phyloP scores from a whole-genome alignment of 2,888 invertebrate species.

The Lampropteryx suffumata region DNA sequence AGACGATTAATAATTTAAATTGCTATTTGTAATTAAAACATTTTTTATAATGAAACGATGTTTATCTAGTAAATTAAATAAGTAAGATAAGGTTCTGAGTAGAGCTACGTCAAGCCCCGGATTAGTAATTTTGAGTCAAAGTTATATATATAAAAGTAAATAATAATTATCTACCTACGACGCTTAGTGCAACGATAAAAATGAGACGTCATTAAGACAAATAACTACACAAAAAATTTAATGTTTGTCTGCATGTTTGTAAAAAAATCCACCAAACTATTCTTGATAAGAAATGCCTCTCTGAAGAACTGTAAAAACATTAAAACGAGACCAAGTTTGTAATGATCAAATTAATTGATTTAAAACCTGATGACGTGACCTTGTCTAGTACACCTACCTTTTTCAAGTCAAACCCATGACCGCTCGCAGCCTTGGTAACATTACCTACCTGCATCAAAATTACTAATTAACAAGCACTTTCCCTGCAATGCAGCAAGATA shows the following conservation, averaged over 20 bases:
- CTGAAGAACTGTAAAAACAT: too few relatives aligned
- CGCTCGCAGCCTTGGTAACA: background rate
- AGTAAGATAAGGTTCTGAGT: background rate
- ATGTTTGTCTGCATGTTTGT: background rate
- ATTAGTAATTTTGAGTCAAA: conserved; percentile 9
- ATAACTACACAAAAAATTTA: background rate
- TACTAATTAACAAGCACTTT: conserved; percentile 19
- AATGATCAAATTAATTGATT: too few relatives aligned
- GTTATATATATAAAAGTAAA: background rate
- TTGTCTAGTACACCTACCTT: too few relatives aligned
- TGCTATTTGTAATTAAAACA: too few relatives aligned
- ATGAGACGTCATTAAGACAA: too few relatives aligned
- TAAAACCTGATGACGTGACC: too few relatives aligned
- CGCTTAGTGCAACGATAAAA: background rate
- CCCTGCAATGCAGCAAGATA: conserved; percentile 41
- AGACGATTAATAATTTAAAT: too few relatives aligned
- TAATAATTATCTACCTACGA: too few relatives aligned
- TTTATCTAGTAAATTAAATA: background rate
- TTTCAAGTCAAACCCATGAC: background rate
- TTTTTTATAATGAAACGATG: too few relatives aligned
- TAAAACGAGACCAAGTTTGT: too few relatives aligned
- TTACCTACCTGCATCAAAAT: background rate
- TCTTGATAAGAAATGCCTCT: too few relatives aligned
- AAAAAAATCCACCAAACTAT: too few relatives aligned
- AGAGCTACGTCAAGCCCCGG: background rate